Percentiles rank a stretch among this genome's conserved stretches.
phyloP scores from a whole-genome alignment of 2,113 vertebrate species.

The Engraulis encrasicolus region DNA sequence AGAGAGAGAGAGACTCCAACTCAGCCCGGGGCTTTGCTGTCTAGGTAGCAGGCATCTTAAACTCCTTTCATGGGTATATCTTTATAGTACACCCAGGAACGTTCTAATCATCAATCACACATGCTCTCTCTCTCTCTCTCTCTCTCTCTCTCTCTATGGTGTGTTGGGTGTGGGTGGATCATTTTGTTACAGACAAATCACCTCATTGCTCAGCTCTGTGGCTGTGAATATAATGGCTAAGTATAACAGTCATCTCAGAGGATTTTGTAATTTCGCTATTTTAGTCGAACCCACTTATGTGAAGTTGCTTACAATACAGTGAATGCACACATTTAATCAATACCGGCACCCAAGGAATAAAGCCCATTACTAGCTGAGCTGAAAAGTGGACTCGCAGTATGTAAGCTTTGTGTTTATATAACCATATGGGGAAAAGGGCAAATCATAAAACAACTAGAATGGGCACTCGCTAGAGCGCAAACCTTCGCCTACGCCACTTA shows the following conservation, averaged over 20 bases:
- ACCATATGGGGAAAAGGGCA: neutral
- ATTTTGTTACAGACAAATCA: neutral
- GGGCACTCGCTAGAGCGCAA: too few relatives aligned
- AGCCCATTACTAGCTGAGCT: neutral
- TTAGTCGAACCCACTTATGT: slow-evolving; percentile 12
- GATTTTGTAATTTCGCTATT: neutral
- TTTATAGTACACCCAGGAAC: neutral
- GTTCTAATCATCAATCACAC: slow-evolving; percentile 10
- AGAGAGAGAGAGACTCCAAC: too few relatives aligned
- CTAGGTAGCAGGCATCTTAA: neutral
- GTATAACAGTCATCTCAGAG: neutral
- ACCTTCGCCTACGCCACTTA: too few relatives aligned
- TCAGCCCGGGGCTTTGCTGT: neutral
- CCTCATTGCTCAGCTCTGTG: neutral
- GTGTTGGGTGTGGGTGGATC: neutral
- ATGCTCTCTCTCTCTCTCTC: too few relatives aligned
- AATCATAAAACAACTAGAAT: neutral
- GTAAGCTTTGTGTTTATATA: neutral
- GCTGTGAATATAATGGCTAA: neutral
- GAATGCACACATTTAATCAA: slow-evolving; percentile 16
- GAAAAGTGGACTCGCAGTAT: neutral
- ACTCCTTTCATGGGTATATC: neutral
- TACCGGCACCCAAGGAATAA: neutral
- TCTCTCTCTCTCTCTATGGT: too few relatives aligned
- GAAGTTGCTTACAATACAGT: slow-evolving; percentile 8